A percentile compares a stretch with the other conserved stretches of the same genome.
phyloP scores from a whole-genome alignment of 2,113 vertebrate species.

The Anguilla japonica region DNA sequence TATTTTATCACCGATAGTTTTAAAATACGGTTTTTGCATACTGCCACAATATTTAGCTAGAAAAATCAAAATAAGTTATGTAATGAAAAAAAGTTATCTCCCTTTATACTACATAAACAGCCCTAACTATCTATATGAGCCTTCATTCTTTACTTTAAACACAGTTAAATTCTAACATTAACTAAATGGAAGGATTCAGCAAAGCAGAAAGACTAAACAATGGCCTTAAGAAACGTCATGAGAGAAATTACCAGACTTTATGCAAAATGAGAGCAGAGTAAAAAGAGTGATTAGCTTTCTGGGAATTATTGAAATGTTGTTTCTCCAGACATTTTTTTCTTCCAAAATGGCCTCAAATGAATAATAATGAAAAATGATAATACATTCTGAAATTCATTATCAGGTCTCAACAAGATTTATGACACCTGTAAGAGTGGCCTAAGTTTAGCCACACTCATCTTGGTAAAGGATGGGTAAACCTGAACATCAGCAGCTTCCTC shows the following conservation, averaged over 20 bases:
- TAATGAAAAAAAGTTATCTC: background rate
- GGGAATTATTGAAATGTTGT: background rate
- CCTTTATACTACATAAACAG: no score
- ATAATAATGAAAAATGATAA: background rate
- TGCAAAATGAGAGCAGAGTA: background rate
- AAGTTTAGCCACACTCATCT: slow-evolving; percentile 33
- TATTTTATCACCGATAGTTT: background rate
- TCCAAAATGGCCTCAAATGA: background rate
- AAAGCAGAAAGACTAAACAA: background rate
- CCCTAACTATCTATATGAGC: no score
- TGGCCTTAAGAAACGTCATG: background rate
- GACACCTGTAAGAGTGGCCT: slow-evolving; percentile 2
- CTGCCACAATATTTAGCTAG: background rate
- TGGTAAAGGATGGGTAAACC: slow-evolving; percentile 28
- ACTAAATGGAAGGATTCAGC: background rate
- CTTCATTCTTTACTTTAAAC: background rate
- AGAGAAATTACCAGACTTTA: background rate
- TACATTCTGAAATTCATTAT: slow-evolving; percentile 16
- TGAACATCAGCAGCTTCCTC: slow-evolving; percentile 30
- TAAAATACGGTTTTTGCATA: background rate
- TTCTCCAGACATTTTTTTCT: background rate
- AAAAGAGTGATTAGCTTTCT: background rate
- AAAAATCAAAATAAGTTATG: background rate
- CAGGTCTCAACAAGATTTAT: slow-evolving; percentile 20
- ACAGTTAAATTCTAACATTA: background rate